These are phyloP conservation scores for Rhyacophila evoluta DNA, from an alignment of 2,888 invertebrate genomes.

Conservation along the genomic window DNA sequence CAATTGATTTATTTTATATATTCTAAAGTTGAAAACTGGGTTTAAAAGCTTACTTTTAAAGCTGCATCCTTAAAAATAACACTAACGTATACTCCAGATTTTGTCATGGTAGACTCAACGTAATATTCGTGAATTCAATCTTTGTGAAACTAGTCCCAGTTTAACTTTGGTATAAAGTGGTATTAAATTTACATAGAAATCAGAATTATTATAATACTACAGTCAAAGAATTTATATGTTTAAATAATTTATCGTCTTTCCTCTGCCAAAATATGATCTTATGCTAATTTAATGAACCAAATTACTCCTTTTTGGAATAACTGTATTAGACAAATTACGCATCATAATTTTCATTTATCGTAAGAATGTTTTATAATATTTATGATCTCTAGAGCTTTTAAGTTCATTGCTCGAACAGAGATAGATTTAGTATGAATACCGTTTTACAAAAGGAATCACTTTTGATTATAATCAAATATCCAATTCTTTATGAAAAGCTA, in stretches of 20 bases:
- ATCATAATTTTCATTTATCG: neutral
- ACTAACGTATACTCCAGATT: neutral
- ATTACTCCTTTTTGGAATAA: neutral
- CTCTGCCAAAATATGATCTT: neutral
- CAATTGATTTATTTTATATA: neutral
- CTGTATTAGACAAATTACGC: neutral
- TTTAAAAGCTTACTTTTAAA: neutral
- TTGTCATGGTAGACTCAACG: neutral
- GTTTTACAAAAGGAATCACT: no score
- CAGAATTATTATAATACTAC: neutral
- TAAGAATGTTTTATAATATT: neutral
- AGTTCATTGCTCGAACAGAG: no score
- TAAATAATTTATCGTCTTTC: conserved; percentile 5
- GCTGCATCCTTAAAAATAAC: neutral
- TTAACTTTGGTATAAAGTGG: neutral
- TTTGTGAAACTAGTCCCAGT: neutral
- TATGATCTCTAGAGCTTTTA: neutral
- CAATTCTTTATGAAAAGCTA: no score
- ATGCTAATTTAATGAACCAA: conserved; percentile 15
- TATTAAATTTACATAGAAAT: conserved; percentile 1
- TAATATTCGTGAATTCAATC: conserved; percentile 8
- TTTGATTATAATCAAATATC: no score
- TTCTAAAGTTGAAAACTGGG: neutral
- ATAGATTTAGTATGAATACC: no score
- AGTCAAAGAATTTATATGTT: conserved; percentile 19